Evolutionary conservation across 2,888 invertebrate genomes (phyloP).

Genomic region (Stenodema calcarata): DNA sequence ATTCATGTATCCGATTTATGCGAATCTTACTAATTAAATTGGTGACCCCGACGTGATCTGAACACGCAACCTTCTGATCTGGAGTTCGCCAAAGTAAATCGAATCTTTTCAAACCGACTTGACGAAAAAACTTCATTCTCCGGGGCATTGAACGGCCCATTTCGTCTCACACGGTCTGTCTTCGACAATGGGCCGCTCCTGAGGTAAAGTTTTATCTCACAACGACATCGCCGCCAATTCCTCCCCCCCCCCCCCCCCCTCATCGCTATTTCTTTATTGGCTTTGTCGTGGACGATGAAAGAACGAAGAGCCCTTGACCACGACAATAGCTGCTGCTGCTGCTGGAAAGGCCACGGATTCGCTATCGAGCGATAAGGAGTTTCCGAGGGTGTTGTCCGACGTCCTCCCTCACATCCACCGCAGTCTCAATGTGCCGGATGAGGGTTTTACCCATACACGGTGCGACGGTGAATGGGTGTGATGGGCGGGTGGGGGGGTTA

Average conservation of each 20-base stretch:
- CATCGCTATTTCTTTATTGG: neutral
- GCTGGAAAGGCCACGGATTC: neutral
- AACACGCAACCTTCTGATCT: no score
- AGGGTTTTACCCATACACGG: neutral
- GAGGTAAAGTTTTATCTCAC: neutral
- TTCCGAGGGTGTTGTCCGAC: neutral
- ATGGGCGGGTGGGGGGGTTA: neutral
- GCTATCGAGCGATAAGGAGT: slow-evolving; percentile 32
- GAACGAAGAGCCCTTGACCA: neutral
- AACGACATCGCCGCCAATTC: neutral
- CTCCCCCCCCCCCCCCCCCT: neutral
- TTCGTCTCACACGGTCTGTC: no score
- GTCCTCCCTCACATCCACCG: neutral
- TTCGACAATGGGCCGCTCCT: neutral
- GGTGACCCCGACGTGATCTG: no score
- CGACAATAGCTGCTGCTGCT: neutral
- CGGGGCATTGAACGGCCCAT: no score
- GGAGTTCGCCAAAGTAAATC: no score
- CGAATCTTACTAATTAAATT: no score
- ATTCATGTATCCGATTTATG: no score
- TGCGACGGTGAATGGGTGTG: neutral
- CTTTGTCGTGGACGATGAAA: neutral
- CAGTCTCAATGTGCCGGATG: neutral
- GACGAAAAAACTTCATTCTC: no score
- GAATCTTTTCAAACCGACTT: no score